phyloP scores from a whole-genome alignment of 2,888 invertebrate species.

The Epicampocera succincta region DNA sequence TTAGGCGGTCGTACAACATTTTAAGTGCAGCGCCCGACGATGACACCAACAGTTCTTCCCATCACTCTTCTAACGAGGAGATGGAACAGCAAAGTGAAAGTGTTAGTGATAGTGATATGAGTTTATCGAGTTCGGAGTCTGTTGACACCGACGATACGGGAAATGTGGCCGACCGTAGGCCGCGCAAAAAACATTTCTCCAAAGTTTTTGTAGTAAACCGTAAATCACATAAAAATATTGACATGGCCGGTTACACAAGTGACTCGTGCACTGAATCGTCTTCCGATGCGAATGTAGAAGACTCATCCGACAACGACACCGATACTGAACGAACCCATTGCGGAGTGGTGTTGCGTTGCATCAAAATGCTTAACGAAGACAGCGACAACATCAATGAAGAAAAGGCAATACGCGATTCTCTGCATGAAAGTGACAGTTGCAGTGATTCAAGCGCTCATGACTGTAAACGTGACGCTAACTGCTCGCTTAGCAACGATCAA shows the following conservation, averaged over 20 bases:
- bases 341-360: slow-evolving; percentile 81
- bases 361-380: slow-evolving; percentile 75
- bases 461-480: slow-evolving; percentile 56
- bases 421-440: slow-evolving; percentile 69
- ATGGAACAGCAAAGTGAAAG: slow-evolving; percentile 75
- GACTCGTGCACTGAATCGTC: slow-evolving; percentile 84
- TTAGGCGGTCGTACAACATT: slow-evolving; percentile 56
- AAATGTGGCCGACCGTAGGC: slow-evolving; percentile 83
- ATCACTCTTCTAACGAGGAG: slow-evolving; percentile 74
- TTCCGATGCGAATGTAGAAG: slow-evolving; percentile 83
- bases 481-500: slow-evolving; percentile 25
- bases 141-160: slow-evolving; percentile 84
- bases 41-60: background rate
- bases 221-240: slow-evolving; percentile 67
- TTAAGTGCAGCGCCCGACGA: slow-evolving; percentile 16
- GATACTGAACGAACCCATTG: slow-evolving; percentile 82
- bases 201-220: slow-evolving; percentile 88
- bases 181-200: slow-evolving; percentile 84
- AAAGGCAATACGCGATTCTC: slow-evolving; percentile 58
- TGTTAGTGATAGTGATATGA: slow-evolving; percentile 73
- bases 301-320: slow-evolving; percentile 86
- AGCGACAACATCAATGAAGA: slow-evolving; percentile 49
- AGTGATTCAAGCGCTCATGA: slow-evolving; percentile 65
- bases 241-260: slow-evolving; percentile 81
- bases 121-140: slow-evolving; percentile 78